Conservation (phyloP, 2,888 invertebrate species). For the Escarpia spicata region DNA sequence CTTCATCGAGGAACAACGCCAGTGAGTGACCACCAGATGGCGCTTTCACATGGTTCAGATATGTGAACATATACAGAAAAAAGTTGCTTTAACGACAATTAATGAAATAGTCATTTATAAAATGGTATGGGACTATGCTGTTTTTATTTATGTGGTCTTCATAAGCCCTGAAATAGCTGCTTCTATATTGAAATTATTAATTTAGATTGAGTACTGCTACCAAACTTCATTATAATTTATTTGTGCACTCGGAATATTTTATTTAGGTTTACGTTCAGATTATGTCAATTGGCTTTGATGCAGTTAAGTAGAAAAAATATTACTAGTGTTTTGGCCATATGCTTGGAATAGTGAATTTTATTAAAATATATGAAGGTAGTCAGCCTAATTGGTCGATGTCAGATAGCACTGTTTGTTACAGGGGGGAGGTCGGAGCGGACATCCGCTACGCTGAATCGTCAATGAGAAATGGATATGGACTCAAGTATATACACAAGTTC, state of each 20-base stretch:
- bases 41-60: not conserved
- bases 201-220: not conserved
- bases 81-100: not conserved
- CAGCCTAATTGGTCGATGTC: not conserved
- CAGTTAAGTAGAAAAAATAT: not conserved
- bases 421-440: constrained; percentile 57
- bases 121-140: not conserved
- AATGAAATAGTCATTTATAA: not conserved
- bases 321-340: no score
- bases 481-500: constrained; percentile 91
- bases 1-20: constrained; percentile 72
- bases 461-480: constrained; percentile 94
- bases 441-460: constrained; percentile 90
- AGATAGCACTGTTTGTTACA: constrained; percentile 40
- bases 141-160: not conserved
- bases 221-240: not conserved
- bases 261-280: not conserved
- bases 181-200: not conserved
- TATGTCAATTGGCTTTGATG: not conserved
- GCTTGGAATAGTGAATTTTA: no score
- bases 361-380: no score
- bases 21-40: not conserved
- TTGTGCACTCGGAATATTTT: not conserved
- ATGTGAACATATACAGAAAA: not conserved
- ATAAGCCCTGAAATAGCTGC: not conserved